Percentiles rank a stretch among this genome's conserved stretches.
phyloP scores from a whole-genome alignment of 2,797 vertebrate species.

The Lerista edwardsae region DNA sequence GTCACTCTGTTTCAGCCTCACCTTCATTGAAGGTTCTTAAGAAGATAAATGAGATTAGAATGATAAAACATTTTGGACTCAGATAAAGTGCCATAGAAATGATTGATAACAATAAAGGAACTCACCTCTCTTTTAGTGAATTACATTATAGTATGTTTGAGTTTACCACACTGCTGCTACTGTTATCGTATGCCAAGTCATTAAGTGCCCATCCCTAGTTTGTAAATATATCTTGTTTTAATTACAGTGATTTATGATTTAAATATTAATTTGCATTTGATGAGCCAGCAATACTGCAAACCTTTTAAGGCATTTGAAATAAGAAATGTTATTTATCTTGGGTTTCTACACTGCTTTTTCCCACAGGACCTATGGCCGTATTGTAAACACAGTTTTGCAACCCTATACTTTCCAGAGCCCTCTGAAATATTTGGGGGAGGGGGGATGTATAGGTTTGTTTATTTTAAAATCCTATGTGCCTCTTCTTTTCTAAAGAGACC shows the following conservation, averaged over 20 bases:
- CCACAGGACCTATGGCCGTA: not conserved
- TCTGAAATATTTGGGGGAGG: not conserved
- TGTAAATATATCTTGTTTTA: conserved; percentile 68
- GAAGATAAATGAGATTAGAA: conserved; percentile 15
- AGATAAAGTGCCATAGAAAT: conserved; percentile 7
- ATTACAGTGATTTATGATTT: conserved; percentile 65
- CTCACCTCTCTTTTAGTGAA: not conserved
- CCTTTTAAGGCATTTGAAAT: not conserved
- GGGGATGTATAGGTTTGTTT: not conserved
- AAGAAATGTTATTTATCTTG: conserved; percentile 35
- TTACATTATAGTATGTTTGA: not conserved
- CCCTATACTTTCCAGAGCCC: conserved; percentile 26
- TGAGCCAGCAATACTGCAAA: conserved; percentile 51
- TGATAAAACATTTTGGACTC: conserved; percentile 11
- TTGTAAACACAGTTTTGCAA: conserved; percentile 40
- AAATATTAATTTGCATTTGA: conserved; percentile 61
- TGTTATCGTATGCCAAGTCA: conserved; percentile 21
- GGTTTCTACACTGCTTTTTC: conserved; percentile 52
- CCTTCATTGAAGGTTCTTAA: conserved; percentile 10
- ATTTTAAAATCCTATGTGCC: too few relatives aligned
- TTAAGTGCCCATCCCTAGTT: conserved; percentile 37
- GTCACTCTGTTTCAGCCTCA: not conserved
- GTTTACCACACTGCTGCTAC: not conserved
- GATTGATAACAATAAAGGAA: conserved; percentile 41
- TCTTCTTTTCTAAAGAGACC: too few relatives aligned